Percentiles rank a stretch among this genome's conserved stretches.
phyloP scores from a whole-genome alignment of 2,888 invertebrate genomes.

The Hirtodrosophila alboralis region DNA sequence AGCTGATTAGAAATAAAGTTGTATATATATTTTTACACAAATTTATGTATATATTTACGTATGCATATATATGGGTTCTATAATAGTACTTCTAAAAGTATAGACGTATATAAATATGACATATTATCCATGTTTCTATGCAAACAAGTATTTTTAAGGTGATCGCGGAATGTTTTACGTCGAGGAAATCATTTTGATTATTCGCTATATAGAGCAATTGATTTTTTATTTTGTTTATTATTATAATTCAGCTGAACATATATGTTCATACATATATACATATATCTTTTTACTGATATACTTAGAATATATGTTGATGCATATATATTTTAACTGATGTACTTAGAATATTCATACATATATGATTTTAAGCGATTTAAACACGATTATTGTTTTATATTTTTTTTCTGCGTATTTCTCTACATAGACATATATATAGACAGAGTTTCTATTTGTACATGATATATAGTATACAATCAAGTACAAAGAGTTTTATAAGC shows the following conservation, averaged over 20 bases:
- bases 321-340: not conserved
- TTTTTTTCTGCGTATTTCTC: not conserved
- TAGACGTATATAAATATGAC: constrained; percentile 11
- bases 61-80: constrained; percentile 6
- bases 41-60: constrained; percentile 7
- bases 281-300: not conserved
- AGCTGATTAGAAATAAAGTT: constrained; percentile 37
- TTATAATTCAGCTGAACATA: not conserved
- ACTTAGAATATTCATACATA: no score
- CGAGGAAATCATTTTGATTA: no score
- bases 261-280: constrained; percentile 1
- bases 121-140: not conserved
- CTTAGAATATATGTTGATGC: no score
- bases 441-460: not conserved
- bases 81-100: constrained; percentile 34
- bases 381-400: not conserved
- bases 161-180: constrained; percentile 9
- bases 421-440: constrained; percentile 2
- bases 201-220: no score
- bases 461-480: not conserved
- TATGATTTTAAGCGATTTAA: not conserved
- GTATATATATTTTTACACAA: constrained; percentile 8
- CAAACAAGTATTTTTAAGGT: not conserved
- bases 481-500: constrained; percentile 18
- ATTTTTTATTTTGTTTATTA: not conserved